These are phyloP conservation scores for Xanthia icteritia DNA, from an alignment of 2,888 invertebrate genomes.

Conservation along the genomic window DNA sequence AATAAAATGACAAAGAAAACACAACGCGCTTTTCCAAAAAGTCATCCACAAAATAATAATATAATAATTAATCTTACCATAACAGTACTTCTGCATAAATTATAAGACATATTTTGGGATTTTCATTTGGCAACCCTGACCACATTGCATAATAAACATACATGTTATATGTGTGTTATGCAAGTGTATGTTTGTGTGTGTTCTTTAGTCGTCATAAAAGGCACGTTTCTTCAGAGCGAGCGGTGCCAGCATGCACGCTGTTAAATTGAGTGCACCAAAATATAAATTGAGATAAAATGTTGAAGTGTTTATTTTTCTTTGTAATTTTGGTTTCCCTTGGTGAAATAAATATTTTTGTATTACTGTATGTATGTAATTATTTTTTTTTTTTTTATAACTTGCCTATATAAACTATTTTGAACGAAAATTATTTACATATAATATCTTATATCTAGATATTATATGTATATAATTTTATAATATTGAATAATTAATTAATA, in stretches of 20 bases:
- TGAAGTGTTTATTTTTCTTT: slow-evolving; percentile 1
- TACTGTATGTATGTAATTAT: neutral
- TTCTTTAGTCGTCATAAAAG: slow-evolving; percentile 8
- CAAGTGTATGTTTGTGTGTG: slow-evolving; percentile 6
- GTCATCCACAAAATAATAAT: neutral
- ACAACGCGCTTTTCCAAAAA: neutral
- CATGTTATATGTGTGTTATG: neutral
- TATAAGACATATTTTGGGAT: neutral
- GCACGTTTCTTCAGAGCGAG: slow-evolving; percentile 32
- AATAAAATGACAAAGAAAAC: neutral
- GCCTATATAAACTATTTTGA: no score
- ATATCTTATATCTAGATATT: no score
- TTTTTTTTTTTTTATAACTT: no score
- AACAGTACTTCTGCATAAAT: neutral
- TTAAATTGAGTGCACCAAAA: slow-evolving; percentile 40
- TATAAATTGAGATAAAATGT: slow-evolving; percentile 26
- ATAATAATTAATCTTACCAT: neutral
- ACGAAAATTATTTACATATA: no score
- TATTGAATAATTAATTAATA: no score
- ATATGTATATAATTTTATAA: no score
- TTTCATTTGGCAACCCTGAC: neutral
- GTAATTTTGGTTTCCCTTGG: neutral
- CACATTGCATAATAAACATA: neutral
- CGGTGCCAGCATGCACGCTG: slow-evolving; percentile 4
- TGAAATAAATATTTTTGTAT: neutral